Evolutionary conservation across 2,113 vertebrate species (phyloP).

Genomic region (Bufo bufo): DNA sequence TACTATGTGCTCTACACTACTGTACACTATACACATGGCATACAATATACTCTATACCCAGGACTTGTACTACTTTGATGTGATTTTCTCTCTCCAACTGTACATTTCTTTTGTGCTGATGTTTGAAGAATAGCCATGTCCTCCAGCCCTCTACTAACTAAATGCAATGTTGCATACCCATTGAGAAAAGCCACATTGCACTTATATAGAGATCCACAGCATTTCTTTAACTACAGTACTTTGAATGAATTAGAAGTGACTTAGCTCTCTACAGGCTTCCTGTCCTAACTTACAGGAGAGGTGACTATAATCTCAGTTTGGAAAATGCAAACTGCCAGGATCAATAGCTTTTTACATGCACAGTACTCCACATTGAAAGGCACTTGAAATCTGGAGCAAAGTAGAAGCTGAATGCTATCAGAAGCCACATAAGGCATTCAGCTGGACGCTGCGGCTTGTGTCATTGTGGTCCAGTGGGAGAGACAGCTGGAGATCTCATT

Average conservation of each 20-base stretch:
- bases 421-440: conserved; percentile 24
- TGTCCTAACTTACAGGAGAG: neutral
- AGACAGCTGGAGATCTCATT: conserved; percentile 49
- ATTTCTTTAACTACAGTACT: neutral
- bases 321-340: neutral
- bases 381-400: neutral
- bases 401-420: neutral
- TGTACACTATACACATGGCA: too few species aligned
- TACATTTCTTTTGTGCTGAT: conserved; percentile 36
- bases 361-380: neutral
- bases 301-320: neutral
- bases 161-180: neutral
- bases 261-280: neutral
- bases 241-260: conserved; percentile 2
- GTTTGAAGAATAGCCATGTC: conserved; percentile 35
- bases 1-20: too few species aligned
- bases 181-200: neutral
- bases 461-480: conserved; percentile 7
- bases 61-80: neutral
- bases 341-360: neutral
- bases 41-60: too few species aligned
- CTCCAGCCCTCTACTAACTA: neutral
- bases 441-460: conserved; percentile 24
- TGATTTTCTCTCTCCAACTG: neutral
- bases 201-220: neutral